A percentile compares a stretch with the other conserved stretches of the same genome.
phyloP scores from a whole-genome alignment of 2,113 vertebrate genomes.

The Neoarius graeffei region DNA sequence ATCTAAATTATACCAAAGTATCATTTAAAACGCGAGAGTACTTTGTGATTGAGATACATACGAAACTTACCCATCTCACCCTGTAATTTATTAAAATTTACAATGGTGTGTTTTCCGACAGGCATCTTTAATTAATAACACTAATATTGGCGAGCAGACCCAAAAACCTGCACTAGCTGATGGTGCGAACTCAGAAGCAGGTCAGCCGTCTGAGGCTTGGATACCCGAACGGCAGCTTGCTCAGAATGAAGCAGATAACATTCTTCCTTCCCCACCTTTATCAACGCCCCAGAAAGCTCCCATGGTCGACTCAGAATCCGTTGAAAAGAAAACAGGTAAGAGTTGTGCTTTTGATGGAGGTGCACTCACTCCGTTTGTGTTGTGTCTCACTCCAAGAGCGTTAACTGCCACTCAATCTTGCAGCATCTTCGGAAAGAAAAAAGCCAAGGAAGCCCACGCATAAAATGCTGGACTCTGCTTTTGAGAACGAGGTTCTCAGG shows the following conservation, averaged over 20 bases:
- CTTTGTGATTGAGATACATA: neutral
- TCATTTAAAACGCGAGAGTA: neutral
- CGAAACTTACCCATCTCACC: neutral
- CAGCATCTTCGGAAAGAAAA: constrained; percentile 75
- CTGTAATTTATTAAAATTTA: neutral
- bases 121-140: constrained; percentile 40
- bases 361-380: neutral
- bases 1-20: neutral
- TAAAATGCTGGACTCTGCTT: constrained; percentile 83
- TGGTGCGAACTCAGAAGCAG: neutral
- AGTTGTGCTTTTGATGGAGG: neutral
- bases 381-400: neutral
- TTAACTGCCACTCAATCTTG: neutral
- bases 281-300: constrained; percentile 31
- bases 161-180: constrained; percentile 34
- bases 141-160: constrained; percentile 44
- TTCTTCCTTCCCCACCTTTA: constrained; percentile 29
- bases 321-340: constrained; percentile 44
- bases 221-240: constrained; percentile 39
- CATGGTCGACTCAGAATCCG: constrained; percentile 11
- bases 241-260: constrained; percentile 36
- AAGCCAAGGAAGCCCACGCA: constrained; percentile 87
- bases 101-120: neutral
- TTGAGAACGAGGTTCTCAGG: constrained; percentile 84
- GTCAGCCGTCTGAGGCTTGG: neutral